phyloP scores from a whole-genome alignment of 2,113 vertebrate species.

The Halichoeres trimaculatus region DNA sequence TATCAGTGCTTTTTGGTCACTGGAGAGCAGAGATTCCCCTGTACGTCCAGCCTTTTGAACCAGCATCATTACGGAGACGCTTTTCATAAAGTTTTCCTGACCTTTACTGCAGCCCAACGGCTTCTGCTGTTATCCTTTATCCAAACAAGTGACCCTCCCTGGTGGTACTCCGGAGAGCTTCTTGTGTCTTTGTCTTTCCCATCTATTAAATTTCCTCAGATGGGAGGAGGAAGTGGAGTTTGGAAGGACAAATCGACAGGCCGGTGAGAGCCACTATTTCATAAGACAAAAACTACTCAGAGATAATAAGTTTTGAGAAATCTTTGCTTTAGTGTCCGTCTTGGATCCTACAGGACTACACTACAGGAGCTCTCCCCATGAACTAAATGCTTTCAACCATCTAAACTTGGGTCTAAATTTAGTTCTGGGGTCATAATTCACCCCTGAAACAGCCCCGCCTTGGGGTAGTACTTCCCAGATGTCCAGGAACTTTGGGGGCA shows the following conservation, averaged over 20 bases:
- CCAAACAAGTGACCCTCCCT: conserved; percentile 55
- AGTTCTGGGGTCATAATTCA: too few relatives aligned
- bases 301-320: too few relatives aligned
- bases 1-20: conserved; percentile 45
- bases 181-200: conserved; percentile 14
- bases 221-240: conserved; percentile 2
- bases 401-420: too few relatives aligned
- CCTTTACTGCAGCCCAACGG: conserved; percentile 49
- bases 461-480: too few relatives aligned
- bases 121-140: conserved; percentile 61
- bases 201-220: conserved; percentile 10
- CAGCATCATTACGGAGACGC: conserved; percentile 55
- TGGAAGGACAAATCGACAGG: neutral
- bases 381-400: too few relatives aligned
- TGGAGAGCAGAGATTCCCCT: conserved; percentile 43
- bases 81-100: conserved; percentile 71
- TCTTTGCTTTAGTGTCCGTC: too few relatives aligned
- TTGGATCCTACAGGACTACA: too few relatives aligned
- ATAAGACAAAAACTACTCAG: neutral
- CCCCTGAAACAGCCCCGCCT: too few relatives aligned
- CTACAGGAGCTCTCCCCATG: too few relatives aligned
- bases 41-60: conserved; percentile 54
- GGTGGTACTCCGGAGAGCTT: conserved; percentile 16
- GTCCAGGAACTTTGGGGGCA: too few relatives aligned
- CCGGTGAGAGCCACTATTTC: too few relatives aligned